These are phyloP conservation scores for Syngnathus typhle DNA, from an alignment of 2,113 vertebrate species.

Conservation along the genomic window DNA sequence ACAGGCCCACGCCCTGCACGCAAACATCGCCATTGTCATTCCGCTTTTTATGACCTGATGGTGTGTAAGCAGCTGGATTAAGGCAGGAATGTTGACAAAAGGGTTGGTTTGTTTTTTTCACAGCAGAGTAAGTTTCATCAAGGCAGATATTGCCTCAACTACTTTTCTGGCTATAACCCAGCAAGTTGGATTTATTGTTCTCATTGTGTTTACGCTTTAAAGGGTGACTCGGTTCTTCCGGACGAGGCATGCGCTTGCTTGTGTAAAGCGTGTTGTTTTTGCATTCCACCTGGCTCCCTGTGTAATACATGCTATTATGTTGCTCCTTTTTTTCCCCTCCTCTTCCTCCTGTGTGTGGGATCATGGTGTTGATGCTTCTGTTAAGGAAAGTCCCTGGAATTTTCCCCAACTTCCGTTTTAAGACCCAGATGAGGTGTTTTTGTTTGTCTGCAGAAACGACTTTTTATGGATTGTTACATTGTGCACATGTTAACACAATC, in stretches of 20 bases:
- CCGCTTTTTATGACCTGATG: constrained; percentile 37
- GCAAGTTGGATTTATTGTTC: background rate
- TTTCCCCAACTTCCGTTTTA: constrained; percentile 12
- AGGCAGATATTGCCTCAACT: background rate
- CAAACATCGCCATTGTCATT: constrained; percentile 42
- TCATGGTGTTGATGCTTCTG: constrained; percentile 39
- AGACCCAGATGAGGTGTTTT: constrained; percentile 7
- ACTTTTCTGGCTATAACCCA: background rate
- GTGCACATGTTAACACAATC: background rate
- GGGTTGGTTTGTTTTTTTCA: background rate
- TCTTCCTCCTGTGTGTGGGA: constrained; percentile 41
- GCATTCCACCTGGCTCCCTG: constrained; percentile 55
- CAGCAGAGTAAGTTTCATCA: background rate
- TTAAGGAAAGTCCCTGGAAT: constrained; percentile 46
- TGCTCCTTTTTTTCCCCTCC: constrained; percentile 32
- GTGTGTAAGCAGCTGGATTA: background rate
- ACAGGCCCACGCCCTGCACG: constrained; percentile 27
- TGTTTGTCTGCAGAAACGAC: constrained; percentile 10
- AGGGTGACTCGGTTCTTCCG: constrained; percentile 25
- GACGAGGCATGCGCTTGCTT: constrained; percentile 56
- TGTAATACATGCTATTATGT: constrained; percentile 63
- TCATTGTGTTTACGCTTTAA: constrained; percentile 28
- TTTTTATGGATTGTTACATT: background rate
- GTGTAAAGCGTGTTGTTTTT: constrained; percentile 62
- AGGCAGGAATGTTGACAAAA: constrained; percentile 7